Evolutionary conservation across 2,888 invertebrate species (phyloP).

Genomic region (Nephrotoma flavescens): DNA sequence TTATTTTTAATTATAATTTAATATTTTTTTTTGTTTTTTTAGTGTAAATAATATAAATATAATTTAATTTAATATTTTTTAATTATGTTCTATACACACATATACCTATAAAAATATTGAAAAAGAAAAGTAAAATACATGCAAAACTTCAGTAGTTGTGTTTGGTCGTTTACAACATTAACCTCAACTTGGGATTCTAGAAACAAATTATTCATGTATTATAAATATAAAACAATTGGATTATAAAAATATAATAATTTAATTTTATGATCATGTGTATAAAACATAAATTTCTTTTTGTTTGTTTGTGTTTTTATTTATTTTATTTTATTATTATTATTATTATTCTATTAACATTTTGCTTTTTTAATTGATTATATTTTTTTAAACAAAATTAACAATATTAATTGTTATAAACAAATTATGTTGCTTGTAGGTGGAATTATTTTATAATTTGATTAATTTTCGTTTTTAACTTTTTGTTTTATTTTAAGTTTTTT

Average conservation of each 20-base stretch:
- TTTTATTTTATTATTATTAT: neutral
- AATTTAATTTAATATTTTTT: neutral
- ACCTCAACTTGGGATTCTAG: neutral
- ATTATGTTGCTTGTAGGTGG: constrained; percentile 1
- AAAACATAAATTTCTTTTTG: neutral
- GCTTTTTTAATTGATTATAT: neutral
- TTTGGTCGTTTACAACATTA: neutral
- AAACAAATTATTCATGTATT: neutral
- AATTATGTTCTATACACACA: neutral
- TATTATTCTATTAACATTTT: neutral
- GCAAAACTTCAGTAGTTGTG: neutral
- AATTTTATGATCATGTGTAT: neutral
- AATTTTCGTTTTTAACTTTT: constrained; percentile 8
- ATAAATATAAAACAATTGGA: neutral
- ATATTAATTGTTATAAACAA: neutral
- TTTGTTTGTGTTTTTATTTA: neutral
- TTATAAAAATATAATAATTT: neutral
- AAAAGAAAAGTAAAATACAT: neutral
- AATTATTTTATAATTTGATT: neutral
- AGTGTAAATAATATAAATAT: constrained; percentile 2
- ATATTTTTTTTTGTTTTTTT: neutral
- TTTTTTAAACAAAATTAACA: neutral
- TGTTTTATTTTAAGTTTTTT: constrained; percentile 14
- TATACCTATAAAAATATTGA: neutral
- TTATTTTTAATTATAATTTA: neutral